These are phyloP conservation scores for Lepus americanus DNA, from an alignment of 2,113 vertebrate species.

Conservation along the genomic window DNA sequence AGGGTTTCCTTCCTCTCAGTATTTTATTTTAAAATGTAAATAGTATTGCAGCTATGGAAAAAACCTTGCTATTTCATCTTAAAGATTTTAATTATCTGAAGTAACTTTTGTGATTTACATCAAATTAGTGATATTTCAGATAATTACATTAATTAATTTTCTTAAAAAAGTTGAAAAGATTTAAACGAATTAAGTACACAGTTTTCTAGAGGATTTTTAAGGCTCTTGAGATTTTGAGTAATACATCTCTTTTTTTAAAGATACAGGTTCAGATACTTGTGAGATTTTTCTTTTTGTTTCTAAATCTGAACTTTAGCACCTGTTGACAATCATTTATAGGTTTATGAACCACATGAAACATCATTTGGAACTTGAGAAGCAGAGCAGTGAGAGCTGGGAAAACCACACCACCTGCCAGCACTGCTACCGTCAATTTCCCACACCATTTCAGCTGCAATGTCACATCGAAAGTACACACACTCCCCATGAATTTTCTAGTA, in stretches of 20 bases:
- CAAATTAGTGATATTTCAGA: conserved; percentile 45
- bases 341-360: conserved; percentile 99
- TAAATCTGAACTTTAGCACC: conserved; percentile 72
- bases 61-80: conserved; percentile 53
- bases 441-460: conserved; percentile 98
- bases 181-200: conserved; percentile 21
- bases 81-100: conserved; percentile 15
- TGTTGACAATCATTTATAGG: conserved; percentile 86
- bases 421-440: conserved; percentile 97
- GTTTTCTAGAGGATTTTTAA: conserved; percentile 31
- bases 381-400: conserved; percentile 99
- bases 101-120: conserved; percentile 3
- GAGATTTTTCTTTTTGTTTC: conserved; percentile 7
- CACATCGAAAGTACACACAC: conserved; percentile 99
- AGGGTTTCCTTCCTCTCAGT: conserved; percentile 62
- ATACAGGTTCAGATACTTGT: neutral
- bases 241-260: conserved; percentile 31
- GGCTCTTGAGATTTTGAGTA: conserved; percentile 44
- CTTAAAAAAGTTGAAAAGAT: conserved; percentile 34
- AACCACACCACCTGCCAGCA: conserved; percentile 99
- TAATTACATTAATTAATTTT: conserved; percentile 55
- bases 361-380: conserved; percentile 98
- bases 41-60: conserved; percentile 1
- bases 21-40: conserved; percentile 72
- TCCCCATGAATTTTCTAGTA: conserved; percentile 96